Evolutionary conservation across 2,888 invertebrate genomes (phyloP).

Genomic region (Gymnoscelis rufifasciata): DNA sequence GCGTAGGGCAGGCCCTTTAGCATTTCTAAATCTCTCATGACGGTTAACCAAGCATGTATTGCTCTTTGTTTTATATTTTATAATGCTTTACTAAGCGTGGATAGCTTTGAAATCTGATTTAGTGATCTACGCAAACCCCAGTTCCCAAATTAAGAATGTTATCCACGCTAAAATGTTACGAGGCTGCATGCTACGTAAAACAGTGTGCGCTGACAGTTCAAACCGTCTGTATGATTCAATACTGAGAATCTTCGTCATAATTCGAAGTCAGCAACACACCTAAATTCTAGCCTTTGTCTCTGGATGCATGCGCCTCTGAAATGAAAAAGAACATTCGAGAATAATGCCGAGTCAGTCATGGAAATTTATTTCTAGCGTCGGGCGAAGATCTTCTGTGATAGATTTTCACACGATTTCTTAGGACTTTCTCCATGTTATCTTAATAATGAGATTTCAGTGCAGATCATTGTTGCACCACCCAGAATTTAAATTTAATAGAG

Average conservation of each 20-base stretch:
- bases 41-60: slow-evolving; percentile 74
- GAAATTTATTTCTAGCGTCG: slow-evolving; percentile 63
- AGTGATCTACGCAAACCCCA: not conserved
- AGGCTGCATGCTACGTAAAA: slow-evolving; percentile 74
- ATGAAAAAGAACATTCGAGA: slow-evolving; percentile 72
- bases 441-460: not conserved
- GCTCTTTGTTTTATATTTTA: slow-evolving; percentile 44
- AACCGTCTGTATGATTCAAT: slow-evolving; percentile 45
- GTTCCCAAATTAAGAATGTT: slow-evolving; percentile 14
- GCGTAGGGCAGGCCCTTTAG: slow-evolving; percentile 72
- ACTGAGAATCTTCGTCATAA: slow-evolving; percentile 40
- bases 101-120: slow-evolving; percentile 5
- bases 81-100: slow-evolving; percentile 19
- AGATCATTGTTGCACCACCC: too few species aligned
- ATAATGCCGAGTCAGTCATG: slow-evolving; percentile 78
- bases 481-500: too few species aligned
- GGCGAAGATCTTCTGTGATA: slow-evolving; percentile 44
- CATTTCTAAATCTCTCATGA: slow-evolving; percentile 73
- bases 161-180: slow-evolving; percentile 36
- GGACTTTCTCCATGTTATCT: not conserved
- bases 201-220: slow-evolving; percentile 74
- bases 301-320: slow-evolving; percentile 80
- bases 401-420: slow-evolving; percentile 28
- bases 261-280: slow-evolving; percentile 73
- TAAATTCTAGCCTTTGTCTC: slow-evolving; percentile 71